These are phyloP conservation scores for Stenolophus ochropezus DNA, from an alignment of 2,888 invertebrate genomes.

Conservation along the genomic window DNA sequence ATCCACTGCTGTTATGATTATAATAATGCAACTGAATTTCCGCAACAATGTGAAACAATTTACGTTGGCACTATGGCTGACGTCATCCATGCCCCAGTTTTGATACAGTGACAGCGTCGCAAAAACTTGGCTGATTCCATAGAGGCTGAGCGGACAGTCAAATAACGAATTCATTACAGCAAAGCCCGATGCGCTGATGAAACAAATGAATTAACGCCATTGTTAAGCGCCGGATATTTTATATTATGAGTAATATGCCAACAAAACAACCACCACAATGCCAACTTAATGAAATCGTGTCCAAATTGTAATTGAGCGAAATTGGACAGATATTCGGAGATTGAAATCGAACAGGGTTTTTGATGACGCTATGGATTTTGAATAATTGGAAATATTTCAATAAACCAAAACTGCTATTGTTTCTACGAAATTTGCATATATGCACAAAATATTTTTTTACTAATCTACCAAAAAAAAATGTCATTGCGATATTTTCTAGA, in stretches of 20 bases:
- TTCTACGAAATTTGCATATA: no score
- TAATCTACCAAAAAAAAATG: no score
- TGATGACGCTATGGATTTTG: not conserved
- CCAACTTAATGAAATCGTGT: not conserved
- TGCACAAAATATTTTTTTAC: no score
- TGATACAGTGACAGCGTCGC: not conserved
- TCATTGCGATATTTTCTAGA: no score
- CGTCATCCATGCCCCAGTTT: not conserved
- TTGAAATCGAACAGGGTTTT: not conserved
- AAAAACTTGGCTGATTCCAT: not conserved
- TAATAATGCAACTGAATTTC: no score
- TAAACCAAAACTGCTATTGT: not conserved
- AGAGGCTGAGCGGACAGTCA: not conserved
- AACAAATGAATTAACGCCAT: slow-evolving; percentile 15
- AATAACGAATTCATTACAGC: slow-evolving; percentile 6
- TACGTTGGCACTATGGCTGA: not conserved
- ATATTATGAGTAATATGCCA: not conserved
- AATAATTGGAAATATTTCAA: not conserved
- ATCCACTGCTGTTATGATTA: no score
- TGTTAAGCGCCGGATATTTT: slow-evolving; percentile 1
- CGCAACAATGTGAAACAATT: no score
- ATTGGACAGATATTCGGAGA: not conserved
- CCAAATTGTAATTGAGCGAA: not conserved
- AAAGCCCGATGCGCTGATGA: not conserved
- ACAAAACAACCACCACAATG: not conserved